phyloP scores from a whole-genome alignment of 92 coral and sea anemone genomes.

The Chrysogorgia sp. region DNA sequence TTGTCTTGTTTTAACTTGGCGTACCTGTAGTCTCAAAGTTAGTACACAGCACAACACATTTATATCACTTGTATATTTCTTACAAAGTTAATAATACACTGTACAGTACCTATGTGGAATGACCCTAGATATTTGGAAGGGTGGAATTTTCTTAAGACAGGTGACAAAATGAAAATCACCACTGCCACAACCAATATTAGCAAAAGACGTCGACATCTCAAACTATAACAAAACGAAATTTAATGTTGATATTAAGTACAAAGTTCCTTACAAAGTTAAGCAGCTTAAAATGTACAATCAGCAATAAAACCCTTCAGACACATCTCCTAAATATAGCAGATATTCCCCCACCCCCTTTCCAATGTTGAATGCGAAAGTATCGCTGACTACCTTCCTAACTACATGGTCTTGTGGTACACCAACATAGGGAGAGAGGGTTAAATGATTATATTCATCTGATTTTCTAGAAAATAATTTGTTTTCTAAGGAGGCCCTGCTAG shows the following conservation, averaged over 20 bases:
- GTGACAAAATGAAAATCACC: slow-evolving; percentile 15
- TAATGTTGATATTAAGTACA: not conserved
- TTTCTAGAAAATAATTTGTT: too few species aligned
- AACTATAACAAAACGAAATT: slow-evolving; percentile 5
- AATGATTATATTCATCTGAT: too few species aligned
- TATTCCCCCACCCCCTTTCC: too few species aligned
- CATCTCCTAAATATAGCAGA: too few species aligned
- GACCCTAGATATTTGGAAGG: slow-evolving; percentile 27
- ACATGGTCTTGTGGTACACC: too few species aligned
- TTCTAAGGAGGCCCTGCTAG: too few species aligned
- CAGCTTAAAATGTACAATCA: not conserved
- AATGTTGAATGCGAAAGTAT: too few species aligned
- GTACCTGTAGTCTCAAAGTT: too few species aligned
- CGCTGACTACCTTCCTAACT: too few species aligned
- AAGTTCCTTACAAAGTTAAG: not conserved
- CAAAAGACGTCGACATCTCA: slow-evolving; percentile 35
- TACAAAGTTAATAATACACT: not conserved
- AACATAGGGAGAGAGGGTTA: too few species aligned
- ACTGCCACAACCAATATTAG: not conserved
- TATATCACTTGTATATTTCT: not conserved
- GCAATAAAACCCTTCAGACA: not conserved
- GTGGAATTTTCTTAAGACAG: slow-evolving; percentile 4
- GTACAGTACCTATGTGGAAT: slow-evolving; percentile 19
- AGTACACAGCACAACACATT: too few species aligned
- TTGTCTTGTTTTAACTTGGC: too few species aligned